Evolutionary conservation across 2,888 invertebrate genomes (phyloP).

Genomic region (Cephus sareptanus): DNA sequence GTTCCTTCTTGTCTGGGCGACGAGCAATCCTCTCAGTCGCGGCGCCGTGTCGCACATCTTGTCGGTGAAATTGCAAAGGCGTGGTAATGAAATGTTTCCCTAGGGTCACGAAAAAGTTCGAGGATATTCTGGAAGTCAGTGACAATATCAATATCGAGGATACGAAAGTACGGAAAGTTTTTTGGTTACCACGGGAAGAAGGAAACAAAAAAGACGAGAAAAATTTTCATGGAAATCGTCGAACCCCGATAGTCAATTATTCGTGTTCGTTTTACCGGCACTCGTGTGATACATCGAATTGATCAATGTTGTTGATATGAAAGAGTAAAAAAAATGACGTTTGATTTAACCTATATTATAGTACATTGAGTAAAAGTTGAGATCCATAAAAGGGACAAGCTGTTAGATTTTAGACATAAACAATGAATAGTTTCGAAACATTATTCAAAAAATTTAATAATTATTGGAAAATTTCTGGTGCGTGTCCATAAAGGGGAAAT

Average conservation of each 20-base stretch:
- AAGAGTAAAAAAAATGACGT: background rate
- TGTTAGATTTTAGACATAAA: too few relatives aligned
- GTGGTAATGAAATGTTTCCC: background rate
- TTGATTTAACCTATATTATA: too few relatives aligned
- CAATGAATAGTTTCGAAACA: too few relatives aligned
- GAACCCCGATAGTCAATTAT: background rate
- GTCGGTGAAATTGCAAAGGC: background rate
- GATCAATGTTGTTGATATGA: background rate
- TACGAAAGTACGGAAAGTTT: background rate
- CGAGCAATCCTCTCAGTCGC: slow-evolving; percentile 25
- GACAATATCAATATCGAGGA: background rate
- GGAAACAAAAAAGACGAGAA: background rate
- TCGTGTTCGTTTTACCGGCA: background rate
- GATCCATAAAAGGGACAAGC: background rate
- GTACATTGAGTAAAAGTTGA: too few relatives aligned
- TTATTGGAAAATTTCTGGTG: background rate
- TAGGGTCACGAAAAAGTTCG: slow-evolving; percentile 2
- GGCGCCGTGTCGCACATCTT: slow-evolving; percentile 20
- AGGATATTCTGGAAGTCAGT: background rate
- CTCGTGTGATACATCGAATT: background rate
- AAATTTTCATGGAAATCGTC: background rate
- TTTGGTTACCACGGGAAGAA: background rate
- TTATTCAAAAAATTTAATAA: background rate
- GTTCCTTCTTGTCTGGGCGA: slow-evolving; percentile 20
- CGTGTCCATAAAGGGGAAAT: background rate